phyloP scores from a whole-genome alignment of 2,797 vertebrate genomes.

The Poeciliopsis turneri region DNA sequence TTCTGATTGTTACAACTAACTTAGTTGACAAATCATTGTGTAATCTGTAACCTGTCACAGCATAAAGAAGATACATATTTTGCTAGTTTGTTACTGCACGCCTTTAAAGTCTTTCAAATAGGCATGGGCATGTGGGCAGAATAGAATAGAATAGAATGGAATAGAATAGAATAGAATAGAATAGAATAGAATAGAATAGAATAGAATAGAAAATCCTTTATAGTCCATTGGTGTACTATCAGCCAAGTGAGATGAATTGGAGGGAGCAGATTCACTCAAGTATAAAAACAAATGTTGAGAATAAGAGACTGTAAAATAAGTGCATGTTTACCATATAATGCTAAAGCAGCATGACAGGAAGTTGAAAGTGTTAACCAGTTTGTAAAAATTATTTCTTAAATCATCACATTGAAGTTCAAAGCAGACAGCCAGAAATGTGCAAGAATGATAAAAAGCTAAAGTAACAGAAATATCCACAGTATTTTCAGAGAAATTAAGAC shows the following conservation, averaged over 20 bases:
- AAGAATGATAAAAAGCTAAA: not conserved
- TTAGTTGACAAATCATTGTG: not conserved
- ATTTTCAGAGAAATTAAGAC: not conserved
- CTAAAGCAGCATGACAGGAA: not conserved
- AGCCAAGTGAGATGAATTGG: not conserved
- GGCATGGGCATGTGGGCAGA: not conserved
- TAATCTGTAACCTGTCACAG: not conserved
- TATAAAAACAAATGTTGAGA: not conserved
- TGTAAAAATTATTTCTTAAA: not conserved
- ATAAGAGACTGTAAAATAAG: not conserved
- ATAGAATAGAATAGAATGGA: not conserved
- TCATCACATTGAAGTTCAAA: slow-evolving; percentile 27
- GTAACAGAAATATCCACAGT: not conserved
- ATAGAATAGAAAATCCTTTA: not conserved
- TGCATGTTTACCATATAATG: not conserved
- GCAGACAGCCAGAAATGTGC: slow-evolving; percentile 27
- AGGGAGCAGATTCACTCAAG: not conserved
- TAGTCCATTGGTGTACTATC: not conserved
- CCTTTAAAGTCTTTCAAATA: not conserved
- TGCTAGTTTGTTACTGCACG: not conserved
- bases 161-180: slow-evolving; percentile 2
- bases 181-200: not conserved
- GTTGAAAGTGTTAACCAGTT: not conserved
- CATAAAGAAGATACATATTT: not conserved
- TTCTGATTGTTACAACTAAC: not conserved